These are phyloP conservation scores for Gymnodraco acuticeps DNA, from an alignment of 2,797 vertebrate genomes.

Conservation along the genomic window DNA sequence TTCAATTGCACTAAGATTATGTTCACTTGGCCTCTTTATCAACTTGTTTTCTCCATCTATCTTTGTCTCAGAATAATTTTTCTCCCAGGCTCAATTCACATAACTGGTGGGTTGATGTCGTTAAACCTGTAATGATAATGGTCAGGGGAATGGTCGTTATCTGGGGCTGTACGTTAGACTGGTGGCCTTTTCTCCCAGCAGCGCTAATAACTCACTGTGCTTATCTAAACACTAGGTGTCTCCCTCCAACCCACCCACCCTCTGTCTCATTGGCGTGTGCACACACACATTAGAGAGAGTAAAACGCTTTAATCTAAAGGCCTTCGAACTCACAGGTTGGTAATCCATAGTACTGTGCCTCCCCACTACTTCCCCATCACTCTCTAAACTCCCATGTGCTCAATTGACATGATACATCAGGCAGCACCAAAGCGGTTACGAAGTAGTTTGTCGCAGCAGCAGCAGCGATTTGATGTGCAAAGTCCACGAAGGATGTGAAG, in stretches of 20 bases:
- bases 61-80: constrained; percentile 54
- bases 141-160: constrained; percentile 65
- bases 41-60: constrained; percentile 40
- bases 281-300: constrained; percentile 27
- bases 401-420: constrained; percentile 34
- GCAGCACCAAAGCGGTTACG: constrained; percentile 57
- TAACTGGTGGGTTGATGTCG: constrained; percentile 52
- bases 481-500: constrained; percentile 34
- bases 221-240: constrained; percentile 60
- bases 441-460: constrained; percentile 53
- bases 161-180: constrained; percentile 46
- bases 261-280: background rate
- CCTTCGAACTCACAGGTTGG: constrained; percentile 58
- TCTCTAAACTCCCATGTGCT: constrained; percentile 50
- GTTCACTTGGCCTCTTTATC: constrained; percentile 44
- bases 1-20: constrained; percentile 13
- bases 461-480: constrained; percentile 54
- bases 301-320: constrained; percentile 70
- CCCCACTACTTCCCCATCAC: constrained; percentile 48
- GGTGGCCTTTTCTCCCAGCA: constrained; percentile 60
- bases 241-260: constrained; percentile 32
- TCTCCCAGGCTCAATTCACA: constrained; percentile 62
- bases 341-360: constrained; percentile 66
- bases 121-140: constrained; percentile 69
- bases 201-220: constrained; percentile 63